Percentiles rank a stretch among this genome's conserved stretches.
Conservation (phyloP, 2,113 vertebrate genomes). For the Gymnobelideus leadbeateri region DNA sequence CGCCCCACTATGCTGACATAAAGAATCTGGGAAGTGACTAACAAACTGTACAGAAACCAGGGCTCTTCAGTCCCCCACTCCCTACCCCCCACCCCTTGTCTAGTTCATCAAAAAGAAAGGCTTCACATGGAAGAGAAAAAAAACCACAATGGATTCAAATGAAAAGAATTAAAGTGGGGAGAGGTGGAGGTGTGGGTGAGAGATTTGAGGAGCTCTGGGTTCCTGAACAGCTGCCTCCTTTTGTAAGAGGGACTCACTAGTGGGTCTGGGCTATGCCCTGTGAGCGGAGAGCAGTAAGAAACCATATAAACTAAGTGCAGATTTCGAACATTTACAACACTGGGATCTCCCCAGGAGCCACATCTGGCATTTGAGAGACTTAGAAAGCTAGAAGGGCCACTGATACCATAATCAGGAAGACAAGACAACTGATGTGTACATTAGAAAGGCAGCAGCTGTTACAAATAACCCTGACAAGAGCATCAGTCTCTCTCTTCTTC, state of each 20-base stretch:
- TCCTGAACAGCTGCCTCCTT: neutral
- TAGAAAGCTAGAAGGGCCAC: neutral
- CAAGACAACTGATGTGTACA: neutral
- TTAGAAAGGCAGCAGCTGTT: neutral
- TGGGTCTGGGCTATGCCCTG: neutral
- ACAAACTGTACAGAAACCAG: neutral
- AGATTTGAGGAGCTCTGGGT: neutral
- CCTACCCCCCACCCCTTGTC: neutral
- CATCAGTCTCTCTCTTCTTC: neutral
- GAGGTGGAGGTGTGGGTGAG: neutral
- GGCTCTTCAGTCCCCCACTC: neutral
- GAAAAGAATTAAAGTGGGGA: neutral
- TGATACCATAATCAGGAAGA: neutral
- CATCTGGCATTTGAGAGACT: neutral
- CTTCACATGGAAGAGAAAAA: neutral
- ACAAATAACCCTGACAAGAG: neutral
- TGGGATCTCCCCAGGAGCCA: neutral
- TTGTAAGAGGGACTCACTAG: neutral
- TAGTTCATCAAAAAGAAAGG: neutral
- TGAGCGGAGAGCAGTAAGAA: neutral
- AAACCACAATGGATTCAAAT: neutral
- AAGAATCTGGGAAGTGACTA: neutral
- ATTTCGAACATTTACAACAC: neutral
- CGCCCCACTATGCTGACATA: neutral
- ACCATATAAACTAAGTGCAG: neutral